Evolutionary conservation across 2,888 invertebrate species (phyloP).

Genomic region (Notodonta ziczac): DNA sequence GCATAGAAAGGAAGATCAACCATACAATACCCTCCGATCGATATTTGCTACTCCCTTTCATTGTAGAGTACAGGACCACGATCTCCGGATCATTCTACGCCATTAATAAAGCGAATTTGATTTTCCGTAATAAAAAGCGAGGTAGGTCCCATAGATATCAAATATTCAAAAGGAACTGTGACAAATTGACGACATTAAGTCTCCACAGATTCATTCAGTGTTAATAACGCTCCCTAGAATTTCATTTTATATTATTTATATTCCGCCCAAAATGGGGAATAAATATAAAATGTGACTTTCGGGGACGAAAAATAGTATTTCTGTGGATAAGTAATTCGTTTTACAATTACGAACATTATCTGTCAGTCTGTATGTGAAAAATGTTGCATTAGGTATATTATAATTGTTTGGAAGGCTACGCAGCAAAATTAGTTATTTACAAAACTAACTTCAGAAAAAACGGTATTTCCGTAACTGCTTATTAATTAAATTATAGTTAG

Average conservation of each 20-base stretch:
- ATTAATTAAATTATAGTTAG: too few relatives aligned
- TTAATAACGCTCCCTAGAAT: conserved; percentile 39
- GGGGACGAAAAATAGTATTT: conserved; percentile 38
- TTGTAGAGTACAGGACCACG: background rate
- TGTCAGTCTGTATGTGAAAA: too few relatives aligned
- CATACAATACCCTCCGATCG: background rate
- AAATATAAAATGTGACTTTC: conserved; percentile 48
- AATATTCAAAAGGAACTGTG: conserved; percentile 35
- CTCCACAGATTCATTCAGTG: conserved; percentile 35
- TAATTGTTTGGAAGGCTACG: too few relatives aligned
- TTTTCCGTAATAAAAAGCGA: conserved; percentile 23
- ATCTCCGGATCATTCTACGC: conserved; percentile 5
- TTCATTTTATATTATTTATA: conserved; percentile 40
- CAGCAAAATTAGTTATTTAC: too few relatives aligned
- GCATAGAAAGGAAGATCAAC: background rate
- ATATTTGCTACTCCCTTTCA: conserved; percentile 1
- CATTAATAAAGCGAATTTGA: conserved; percentile 13
- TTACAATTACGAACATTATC: background rate
- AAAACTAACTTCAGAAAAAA: too few relatives aligned
- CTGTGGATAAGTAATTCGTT: conserved; percentile 45
- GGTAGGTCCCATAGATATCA: conserved; percentile 25
- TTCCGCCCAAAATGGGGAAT: conserved; percentile 41
- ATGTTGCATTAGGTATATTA: too few relatives aligned
- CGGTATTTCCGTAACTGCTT: too few relatives aligned
- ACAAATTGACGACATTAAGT: conserved; percentile 39